Conservation (phyloP, 2,888 invertebrate species). For the Hylaea fasciaria region DNA sequence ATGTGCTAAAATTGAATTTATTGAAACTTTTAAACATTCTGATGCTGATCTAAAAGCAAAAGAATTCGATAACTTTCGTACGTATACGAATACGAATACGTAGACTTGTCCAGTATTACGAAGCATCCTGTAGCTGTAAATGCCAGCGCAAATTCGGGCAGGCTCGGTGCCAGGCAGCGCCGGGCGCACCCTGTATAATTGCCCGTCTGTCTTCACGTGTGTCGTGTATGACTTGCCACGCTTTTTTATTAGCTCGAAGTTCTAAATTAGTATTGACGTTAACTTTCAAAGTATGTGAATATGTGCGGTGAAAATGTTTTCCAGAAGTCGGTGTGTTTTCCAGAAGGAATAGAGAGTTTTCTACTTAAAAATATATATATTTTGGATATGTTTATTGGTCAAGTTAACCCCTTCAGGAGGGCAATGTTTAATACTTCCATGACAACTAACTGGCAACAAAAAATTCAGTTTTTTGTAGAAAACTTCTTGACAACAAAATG, state of each 20-base stretch:
- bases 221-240: slow-evolving; percentile 49
- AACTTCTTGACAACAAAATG: slow-evolving; percentile 28
- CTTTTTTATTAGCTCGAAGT: slow-evolving; percentile 39
- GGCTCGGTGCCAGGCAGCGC: slow-evolving; percentile 75
- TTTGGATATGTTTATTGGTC: too few relatives aligned
- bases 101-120: slow-evolving; percentile 26
- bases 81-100: too few relatives aligned
- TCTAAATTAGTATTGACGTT: slow-evolving; percentile 26
- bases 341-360: too few relatives aligned
- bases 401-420: too few relatives aligned
- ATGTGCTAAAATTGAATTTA: too few relatives aligned
- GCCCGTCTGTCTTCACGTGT: slow-evolving; percentile 72
- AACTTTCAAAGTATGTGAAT: slow-evolving; percentile 3
- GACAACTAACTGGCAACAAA: too few relatives aligned
- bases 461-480: too few relatives aligned
- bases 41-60: too few relatives aligned
- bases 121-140: slow-evolving; percentile 60
- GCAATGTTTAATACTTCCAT: too few relatives aligned
- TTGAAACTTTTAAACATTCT: too few relatives aligned
- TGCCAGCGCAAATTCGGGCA: slow-evolving; percentile 74
- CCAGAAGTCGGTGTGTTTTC: too few relatives aligned
- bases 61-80: too few relatives aligned
- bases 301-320: slow-evolving; percentile 12
- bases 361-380: neutral
- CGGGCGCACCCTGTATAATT: slow-evolving; percentile 75